phyloP scores from a whole-genome alignment of 2,113 vertebrate species.

The Fulmarus glacialis region DNA sequence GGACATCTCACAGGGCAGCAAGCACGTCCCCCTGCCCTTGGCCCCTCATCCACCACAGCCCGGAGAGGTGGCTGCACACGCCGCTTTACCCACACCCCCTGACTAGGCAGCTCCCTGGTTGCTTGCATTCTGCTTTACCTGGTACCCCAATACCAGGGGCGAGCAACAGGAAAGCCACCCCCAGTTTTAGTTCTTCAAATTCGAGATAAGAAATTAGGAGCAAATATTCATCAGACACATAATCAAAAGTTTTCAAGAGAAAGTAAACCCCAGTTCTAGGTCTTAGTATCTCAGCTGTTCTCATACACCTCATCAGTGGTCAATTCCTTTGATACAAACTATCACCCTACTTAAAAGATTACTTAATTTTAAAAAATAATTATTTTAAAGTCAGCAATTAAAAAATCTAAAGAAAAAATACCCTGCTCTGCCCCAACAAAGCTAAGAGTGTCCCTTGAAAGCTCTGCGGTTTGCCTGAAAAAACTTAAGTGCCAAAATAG shows the following conservation, averaged over 20 bases:
- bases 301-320: not conserved
- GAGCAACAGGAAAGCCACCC: not conserved
- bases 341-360: not conserved
- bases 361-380: not conserved
- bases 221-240: not conserved
- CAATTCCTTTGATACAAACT: not conserved
- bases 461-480: not conserved
- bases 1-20: not conserved
- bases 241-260: not conserved
- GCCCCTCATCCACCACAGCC: not conserved
- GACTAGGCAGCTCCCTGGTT: not conserved
- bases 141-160: not conserved
- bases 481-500: not conserved
- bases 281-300: not conserved
- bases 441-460: not conserved
- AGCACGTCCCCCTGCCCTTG: fast-evolving
- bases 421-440: not conserved
- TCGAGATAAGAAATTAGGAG: not conserved
- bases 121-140: not conserved
- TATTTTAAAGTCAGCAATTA: not conserved
- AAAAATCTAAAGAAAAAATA: not conserved
- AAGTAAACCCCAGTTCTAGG: not conserved
- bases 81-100: not conserved
- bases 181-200: not conserved
- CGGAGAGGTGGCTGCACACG: fast-evolving